phyloP scores from a whole-genome alignment of 2,113 vertebrate species.

The Myiozetetes cayanensis region DNA sequence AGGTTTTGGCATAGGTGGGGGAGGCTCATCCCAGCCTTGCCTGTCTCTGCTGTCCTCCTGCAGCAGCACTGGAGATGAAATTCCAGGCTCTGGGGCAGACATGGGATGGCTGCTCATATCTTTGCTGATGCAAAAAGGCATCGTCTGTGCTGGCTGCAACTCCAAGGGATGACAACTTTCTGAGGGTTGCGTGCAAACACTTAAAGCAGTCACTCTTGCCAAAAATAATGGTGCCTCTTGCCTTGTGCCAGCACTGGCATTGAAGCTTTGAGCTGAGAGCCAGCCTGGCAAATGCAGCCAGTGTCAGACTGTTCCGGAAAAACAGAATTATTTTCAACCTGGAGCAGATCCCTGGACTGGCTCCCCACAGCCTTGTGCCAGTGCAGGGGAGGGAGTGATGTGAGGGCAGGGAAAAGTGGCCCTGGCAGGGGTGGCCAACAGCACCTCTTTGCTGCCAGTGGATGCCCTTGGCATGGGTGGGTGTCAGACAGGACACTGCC shows the following conservation, averaged over 20 bases:
- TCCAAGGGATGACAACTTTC: background rate
- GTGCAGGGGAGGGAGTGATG: background rate
- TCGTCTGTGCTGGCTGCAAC: background rate
- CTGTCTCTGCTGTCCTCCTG: background rate
- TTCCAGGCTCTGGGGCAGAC: background rate
- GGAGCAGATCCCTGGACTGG: conserved; percentile 16
- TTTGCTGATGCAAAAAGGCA: background rate
- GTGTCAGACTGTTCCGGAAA: conserved; percentile 46
- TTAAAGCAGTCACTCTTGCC: background rate
- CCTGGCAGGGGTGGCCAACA: background rate
- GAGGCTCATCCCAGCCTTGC: background rate
- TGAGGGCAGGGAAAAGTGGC: background rate
- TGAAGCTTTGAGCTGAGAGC: background rate
- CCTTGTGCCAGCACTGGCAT: conserved; percentile 28
- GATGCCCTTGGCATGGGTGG: background rate
- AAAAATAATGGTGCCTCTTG: conserved; percentile 35
- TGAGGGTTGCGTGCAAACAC: background rate
- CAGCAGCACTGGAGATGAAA: background rate
- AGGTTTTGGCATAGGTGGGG: background rate
- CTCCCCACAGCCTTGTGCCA: background rate
- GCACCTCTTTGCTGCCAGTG: background rate
- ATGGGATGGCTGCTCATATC: background rate
- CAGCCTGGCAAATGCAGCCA: conserved; percentile 34
- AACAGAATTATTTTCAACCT: conserved; percentile 48
- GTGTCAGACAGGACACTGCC: background rate